Conservation (phyloP, 2,797 vertebrate genomes). For the Pangasius larnaudii region DNA sequence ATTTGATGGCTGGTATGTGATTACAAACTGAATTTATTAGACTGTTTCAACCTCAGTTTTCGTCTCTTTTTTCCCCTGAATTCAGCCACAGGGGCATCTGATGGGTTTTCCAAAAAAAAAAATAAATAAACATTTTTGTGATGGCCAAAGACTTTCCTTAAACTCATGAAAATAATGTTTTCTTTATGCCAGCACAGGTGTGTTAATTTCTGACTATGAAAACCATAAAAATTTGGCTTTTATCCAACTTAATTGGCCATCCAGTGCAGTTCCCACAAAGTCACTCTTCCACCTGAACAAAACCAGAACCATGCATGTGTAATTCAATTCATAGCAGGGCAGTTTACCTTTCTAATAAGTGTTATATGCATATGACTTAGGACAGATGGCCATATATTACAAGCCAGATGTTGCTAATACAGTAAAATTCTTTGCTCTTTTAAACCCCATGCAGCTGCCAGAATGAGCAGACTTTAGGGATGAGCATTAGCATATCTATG, state of each 20-base stretch:
- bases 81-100: background rate
- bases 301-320: background rate
- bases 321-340: background rate
- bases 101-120: background rate
- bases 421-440: background rate
- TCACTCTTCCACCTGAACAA: background rate
- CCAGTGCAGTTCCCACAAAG: background rate
- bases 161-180: background rate
- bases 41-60: background rate
- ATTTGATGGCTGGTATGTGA: background rate
- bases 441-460: constrained; percentile 20
- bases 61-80: background rate
- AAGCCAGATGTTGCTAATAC: constrained; percentile 13
- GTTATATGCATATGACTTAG: background rate
- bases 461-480: constrained; percentile 41
- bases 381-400: background rate
- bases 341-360: background rate
- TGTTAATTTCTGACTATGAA: background rate
- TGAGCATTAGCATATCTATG: constrained; percentile 37
- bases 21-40: background rate
- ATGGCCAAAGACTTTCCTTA: background rate
- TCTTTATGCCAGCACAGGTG: background rate
- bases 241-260: background rate
- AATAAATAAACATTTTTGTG: background rate
- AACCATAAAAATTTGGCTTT: background rate